Evolutionary conservation across 1,140 invertebrate species (phyloP).

Genomic region (Sarcophaga bullata): DNA sequence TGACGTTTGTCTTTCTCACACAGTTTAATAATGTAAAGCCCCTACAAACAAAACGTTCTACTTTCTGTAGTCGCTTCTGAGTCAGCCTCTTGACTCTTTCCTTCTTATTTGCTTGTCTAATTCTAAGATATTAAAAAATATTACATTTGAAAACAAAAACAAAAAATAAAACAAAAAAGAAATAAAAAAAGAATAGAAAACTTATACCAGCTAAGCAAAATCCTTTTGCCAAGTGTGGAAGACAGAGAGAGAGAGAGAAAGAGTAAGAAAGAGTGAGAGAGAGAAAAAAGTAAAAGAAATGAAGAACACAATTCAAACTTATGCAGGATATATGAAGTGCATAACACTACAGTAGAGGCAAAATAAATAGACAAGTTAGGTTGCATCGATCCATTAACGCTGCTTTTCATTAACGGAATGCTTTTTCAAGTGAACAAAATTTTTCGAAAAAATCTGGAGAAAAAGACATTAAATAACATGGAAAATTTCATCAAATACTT

Average conservation of each 20-base stretch:
- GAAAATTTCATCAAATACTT: too few relatives aligned
- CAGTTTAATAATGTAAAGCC: not conserved
- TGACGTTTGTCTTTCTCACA: not conserved
- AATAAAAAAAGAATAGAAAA: not conserved
- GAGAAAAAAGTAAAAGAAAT: not conserved
- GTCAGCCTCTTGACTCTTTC: not conserved
- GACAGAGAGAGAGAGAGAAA: too few relatives aligned
- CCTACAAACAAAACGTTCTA: conserved; percentile 11
- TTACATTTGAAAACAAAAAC: too few relatives aligned
- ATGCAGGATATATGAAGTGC: not conserved
- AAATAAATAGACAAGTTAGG: not conserved
- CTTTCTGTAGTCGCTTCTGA: not conserved
- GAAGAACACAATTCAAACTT: not conserved
- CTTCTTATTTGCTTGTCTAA: conserved; percentile 13
- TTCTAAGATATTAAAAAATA: conserved; percentile 27
- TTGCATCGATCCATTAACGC: too few relatives aligned
- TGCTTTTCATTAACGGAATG: too few relatives aligned
- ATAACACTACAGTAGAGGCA: not conserved
- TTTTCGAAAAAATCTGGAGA: too few relatives aligned
- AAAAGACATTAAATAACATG: too few relatives aligned
- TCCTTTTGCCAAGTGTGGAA: conserved; percentile 7
- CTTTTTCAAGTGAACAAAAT: too few relatives aligned
- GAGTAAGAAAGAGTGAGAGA: not conserved
- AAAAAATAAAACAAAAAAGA: too few relatives aligned
- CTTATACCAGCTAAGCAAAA: conserved; percentile 11